phyloP scores from a whole-genome alignment of 2,797 vertebrate genomes.

The Enteromius radiatus region DNA sequence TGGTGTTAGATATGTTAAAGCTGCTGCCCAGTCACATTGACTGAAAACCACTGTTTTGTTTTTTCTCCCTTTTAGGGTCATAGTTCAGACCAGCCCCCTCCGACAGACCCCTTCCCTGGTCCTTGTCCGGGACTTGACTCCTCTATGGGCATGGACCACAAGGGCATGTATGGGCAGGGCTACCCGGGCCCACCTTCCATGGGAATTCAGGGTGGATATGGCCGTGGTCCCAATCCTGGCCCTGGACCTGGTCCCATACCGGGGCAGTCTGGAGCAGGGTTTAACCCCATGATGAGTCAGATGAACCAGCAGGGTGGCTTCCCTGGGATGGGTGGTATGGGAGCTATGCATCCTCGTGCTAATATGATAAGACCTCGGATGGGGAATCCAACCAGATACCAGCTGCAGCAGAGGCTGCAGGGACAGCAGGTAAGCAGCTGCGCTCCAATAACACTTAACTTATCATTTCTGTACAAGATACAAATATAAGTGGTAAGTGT shows the following conservation, averaged over 20 bases:
- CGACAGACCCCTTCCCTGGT: slow-evolving; percentile 86
- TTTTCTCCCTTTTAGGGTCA: slow-evolving; percentile 79
- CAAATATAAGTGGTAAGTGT: neutral
- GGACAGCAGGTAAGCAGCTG: slow-evolving; percentile 88
- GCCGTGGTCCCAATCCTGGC: slow-evolving; percentile 51
- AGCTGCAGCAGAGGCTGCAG: slow-evolving; percentile 96
- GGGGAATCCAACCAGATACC: slow-evolving; percentile 86
- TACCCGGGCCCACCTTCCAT: slow-evolving; percentile 87
- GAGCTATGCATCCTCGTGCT: slow-evolving; percentile 86
- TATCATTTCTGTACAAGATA: neutral
- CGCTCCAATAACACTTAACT: neutral
- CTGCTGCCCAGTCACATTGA: neutral
- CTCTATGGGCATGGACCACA: slow-evolving; percentile 87
- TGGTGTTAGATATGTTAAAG: neutral
- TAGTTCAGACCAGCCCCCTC: slow-evolving; percentile 79
- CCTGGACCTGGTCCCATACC: slow-evolving; percentile 71
- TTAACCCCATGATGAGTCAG: slow-evolving; percentile 79
- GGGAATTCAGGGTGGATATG: slow-evolving; percentile 83
- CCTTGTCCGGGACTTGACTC: slow-evolving; percentile 87
- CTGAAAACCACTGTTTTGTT: neutral
- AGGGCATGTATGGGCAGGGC: slow-evolving; percentile 86
- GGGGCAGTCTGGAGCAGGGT: slow-evolving; percentile 76
- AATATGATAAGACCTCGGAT: slow-evolving; percentile 87
- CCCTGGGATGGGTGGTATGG: slow-evolving; percentile 79
- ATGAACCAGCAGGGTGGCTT: slow-evolving; percentile 85